Conservation (phyloP, 2,797 vertebrate species). For the Macroramphosus scolopax region DNA sequence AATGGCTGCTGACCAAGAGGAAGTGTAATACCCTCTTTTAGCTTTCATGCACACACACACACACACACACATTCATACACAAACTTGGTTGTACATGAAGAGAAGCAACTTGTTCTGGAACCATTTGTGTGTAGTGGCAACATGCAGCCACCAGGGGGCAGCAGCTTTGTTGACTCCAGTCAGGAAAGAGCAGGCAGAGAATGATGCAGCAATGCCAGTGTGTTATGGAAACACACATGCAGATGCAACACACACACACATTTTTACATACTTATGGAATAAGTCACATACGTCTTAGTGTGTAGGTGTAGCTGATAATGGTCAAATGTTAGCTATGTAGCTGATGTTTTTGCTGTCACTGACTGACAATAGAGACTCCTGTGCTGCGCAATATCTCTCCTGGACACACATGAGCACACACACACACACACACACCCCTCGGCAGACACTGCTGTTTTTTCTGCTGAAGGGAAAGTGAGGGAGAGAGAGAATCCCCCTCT, state of each 20-base stretch:
- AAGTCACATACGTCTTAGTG: too few species aligned
- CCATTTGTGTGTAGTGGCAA: slow-evolving; percentile 8
- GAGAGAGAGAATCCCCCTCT: slow-evolving; percentile 34
- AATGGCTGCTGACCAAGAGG: slow-evolving; percentile 35
- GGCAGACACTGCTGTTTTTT: slow-evolving; percentile 21
- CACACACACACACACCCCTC: slow-evolving; percentile 4
- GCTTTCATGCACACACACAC: slow-evolving; percentile 11
- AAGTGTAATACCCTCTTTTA: slow-evolving; percentile 34
- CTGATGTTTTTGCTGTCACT: too few species aligned
- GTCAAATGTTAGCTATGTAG: too few species aligned
- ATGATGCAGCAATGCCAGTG: slow-evolving; percentile 47
- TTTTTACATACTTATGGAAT: not conserved
- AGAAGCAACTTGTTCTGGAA: slow-evolving; percentile 3
- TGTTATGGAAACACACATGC: slow-evolving; percentile 9
- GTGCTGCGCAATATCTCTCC: too few species aligned
- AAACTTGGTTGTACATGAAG: slow-evolving; percentile 8
- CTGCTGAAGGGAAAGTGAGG: slow-evolving; percentile 15
- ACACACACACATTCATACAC: slow-evolving; percentile 2
- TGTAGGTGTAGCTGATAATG: too few species aligned
- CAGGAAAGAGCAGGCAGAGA: slow-evolving; percentile 18
- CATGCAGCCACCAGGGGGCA: slow-evolving; percentile 32
- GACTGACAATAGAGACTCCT: too few species aligned
- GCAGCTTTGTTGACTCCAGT: slow-evolving; percentile 7
- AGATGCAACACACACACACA: not conserved
- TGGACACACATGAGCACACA: slow-evolving; percentile 5